A percentile compares a stretch with the other conserved stretches of the same genome.
Conservation (phyloP, 2,888 invertebrate genomes). For the Luperina testacea region DNA sequence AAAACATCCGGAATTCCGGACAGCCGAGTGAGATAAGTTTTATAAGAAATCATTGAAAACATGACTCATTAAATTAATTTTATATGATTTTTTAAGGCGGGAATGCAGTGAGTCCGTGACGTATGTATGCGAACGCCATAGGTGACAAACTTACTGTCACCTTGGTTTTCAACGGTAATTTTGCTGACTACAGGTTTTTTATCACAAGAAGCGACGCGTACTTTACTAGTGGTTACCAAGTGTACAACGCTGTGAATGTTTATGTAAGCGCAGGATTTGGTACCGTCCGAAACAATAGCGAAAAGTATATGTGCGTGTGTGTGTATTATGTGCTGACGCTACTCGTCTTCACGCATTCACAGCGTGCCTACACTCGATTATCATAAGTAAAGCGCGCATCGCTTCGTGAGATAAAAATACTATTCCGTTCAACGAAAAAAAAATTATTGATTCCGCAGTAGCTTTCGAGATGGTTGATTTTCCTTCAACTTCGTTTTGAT, state of each 20-base stretch:
- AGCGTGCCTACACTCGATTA: neutral
- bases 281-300: no score
- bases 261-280: no score
- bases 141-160: neutral
- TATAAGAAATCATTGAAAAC: conserved; percentile 14
- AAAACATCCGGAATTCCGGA: conserved; percentile 35
- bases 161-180: neutral
- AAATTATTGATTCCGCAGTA: neutral
- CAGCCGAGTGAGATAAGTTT: neutral
- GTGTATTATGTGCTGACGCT: no score
- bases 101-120: conserved; percentile 3
- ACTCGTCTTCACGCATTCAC: no score
- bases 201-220: neutral
- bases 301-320: no score
- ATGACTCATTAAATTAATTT: conserved; percentile 18
- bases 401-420: neutral
- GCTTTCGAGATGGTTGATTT: neutral
- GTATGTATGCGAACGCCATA: neutral
- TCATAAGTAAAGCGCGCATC: neutral
- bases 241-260: no score
- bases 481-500: neutral
- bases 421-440: neutral
- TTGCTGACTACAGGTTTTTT: neutral
- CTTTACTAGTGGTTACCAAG: neutral
- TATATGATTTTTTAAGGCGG: neutral